Evolutionary conservation across 2,797 vertebrate species (phyloP).

Genomic region (Falco novaeseelandiae): DNA sequence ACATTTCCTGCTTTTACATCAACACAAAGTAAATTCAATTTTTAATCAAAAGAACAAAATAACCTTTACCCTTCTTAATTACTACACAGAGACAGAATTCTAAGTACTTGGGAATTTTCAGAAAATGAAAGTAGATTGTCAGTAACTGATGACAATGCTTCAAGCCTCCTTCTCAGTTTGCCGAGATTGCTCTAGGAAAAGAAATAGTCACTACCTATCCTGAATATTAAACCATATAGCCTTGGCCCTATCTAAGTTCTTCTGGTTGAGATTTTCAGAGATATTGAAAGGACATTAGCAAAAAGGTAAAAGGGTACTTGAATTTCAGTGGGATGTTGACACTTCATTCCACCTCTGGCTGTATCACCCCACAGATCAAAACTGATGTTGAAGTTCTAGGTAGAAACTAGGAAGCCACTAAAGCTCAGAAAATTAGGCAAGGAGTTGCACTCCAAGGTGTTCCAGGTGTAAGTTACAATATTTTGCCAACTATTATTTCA

Average conservation of each 20-base stretch:
- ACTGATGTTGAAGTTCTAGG: neutral
- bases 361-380: neutral
- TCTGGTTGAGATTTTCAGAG: neutral
- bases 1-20: slow-evolving; percentile 30
- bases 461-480: neutral
- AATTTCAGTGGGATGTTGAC: neutral
- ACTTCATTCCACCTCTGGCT: neutral
- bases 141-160: neutral
- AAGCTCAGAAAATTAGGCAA: neutral
- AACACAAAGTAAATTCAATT: slow-evolving; percentile 61
- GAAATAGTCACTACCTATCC: neutral
- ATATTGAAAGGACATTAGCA: neutral
- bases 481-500: neutral
- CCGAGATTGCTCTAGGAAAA: neutral
- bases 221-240: neutral
- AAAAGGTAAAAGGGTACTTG: neutral
- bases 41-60: slow-evolving; percentile 55
- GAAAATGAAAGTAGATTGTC: neutral
- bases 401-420: neutral
- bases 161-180: neutral
- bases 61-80: slow-evolving; percentile 32
- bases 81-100: neutral
- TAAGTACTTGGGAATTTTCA: slow-evolving; percentile 19
- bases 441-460: neutral
- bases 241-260: neutral